Conservation (phyloP, 1,140 invertebrate genomes). For the Leptinotarsa defecta region DNA sequence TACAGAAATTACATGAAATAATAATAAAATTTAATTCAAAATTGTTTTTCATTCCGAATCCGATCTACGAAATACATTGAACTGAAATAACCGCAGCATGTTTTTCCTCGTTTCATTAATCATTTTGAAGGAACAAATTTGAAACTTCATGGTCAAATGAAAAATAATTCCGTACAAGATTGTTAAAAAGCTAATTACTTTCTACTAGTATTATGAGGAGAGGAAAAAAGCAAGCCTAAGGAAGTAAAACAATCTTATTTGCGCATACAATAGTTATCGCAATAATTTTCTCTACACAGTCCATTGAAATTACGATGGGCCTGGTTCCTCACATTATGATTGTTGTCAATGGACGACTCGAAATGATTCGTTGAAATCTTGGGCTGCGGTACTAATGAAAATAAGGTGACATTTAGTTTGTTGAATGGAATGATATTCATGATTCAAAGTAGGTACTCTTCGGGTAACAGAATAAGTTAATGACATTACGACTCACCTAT, state of each 20-base stretch:
- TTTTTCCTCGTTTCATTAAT: constrained; percentile 17
- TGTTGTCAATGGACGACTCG: too few species aligned
- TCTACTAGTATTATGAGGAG: background rate
- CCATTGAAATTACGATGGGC: too few species aligned
- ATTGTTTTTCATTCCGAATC: constrained; percentile 5
- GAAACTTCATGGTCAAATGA: constrained; percentile 29
- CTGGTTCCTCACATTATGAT: too few species aligned
- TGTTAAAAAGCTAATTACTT: constrained; percentile 19
- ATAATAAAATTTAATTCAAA: constrained; percentile 14
- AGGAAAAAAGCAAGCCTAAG: background rate
- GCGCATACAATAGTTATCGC: too few species aligned
- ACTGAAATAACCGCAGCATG: background rate
- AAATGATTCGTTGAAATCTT: too few species aligned
- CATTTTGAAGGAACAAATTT: constrained; percentile 27
- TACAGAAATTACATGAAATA: constrained; percentile 24
- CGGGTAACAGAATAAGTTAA: too few species aligned
- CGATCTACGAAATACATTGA: constrained; percentile 20
- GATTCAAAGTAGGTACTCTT: too few species aligned
- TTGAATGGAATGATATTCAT: too few species aligned
- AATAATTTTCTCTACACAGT: too few species aligned
- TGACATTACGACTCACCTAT: too few species aligned
- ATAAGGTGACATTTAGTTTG: too few species aligned
- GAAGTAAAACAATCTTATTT: background rate
- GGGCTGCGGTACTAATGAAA: too few species aligned
- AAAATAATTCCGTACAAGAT: constrained; percentile 18